Evolutionary conservation across 2,888 invertebrate genomes (phyloP), one percentile per base, ranked within the genome.

Genomic region (Sphaerophoria rueppellii): DNA sequence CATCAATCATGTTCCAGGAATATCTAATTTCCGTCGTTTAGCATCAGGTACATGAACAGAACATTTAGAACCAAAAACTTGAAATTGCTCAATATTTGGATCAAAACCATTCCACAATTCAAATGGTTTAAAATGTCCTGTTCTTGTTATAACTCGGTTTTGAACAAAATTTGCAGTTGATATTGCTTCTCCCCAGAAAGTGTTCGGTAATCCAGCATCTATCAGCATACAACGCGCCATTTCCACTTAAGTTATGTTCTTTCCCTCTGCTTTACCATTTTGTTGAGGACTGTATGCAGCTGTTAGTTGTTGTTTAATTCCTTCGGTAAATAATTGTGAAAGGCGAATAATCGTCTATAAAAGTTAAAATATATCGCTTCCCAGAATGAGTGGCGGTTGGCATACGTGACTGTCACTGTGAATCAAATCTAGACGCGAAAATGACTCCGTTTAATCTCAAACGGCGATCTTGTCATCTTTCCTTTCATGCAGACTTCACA

Each of bases 281-380:
- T 43, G 43, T 43, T 43, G 43, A 6, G 43, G 43, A 43, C 43
- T 43, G n/a, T n/a, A n/a, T n/a, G n/a, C n/a, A n/a, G n/a, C n/a
- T n/a, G n/a, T n/a, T n/a, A n/a, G n/a, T n/a, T 9, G 5, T 43
- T 43, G 43, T 9, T 43, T 7, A 6, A 43, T 43, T 6, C 43
- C 43, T 9, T 43, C 43, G 6, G 43, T 2, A 34, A 54, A 54
- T 32, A 54, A 24, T 16, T 24, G 52, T 54, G 7, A 54, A 54
- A 24, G 24, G 24, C 24, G 52, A 54, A 54, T 24, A 54, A 54
- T 54, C 52, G 14, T 54, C 52, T 3, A 54, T 54, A 32, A 54
- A 54, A 4, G 52, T 54, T 1, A 54, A 9, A 24, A 54, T 54
- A 7, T 54, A 54, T 54, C 52, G 9, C 52, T 54, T 54, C 32